These are phyloP conservation scores for Acleris sparsana DNA, from an alignment of 2,888 invertebrate genomes.

Conservation along the genomic window DNA sequence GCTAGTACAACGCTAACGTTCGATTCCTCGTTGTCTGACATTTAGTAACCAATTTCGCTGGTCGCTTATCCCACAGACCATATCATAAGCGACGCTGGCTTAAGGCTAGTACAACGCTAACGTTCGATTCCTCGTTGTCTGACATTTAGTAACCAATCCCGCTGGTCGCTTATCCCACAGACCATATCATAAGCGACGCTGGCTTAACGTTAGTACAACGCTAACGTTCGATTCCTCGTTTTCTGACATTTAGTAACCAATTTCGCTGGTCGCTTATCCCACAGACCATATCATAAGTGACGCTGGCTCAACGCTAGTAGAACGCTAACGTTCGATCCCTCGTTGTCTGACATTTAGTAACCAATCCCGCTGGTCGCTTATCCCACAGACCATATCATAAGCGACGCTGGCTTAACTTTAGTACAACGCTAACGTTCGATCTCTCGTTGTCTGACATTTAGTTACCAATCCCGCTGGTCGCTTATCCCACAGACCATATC, in stretches of 20 bases:
- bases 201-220: no score
- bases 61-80: constrained; percentile 3
- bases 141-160: background rate
- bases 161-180: constrained; percentile 1
- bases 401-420: background rate
- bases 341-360: no score
- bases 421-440: background rate
- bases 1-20: constrained; percentile 7
- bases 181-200: background rate
- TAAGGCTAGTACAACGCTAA: no score
- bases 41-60: background rate
- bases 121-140: constrained; percentile 26
- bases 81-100: background rate
- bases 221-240: constrained; percentile 21
- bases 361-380: constrained; percentile 10
- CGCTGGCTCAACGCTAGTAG: no score
- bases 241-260: background rate
- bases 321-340: constrained; percentile 19
- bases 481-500: background rate
- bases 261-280: background rate
- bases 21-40: no score
- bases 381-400: background rate
- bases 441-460: no score
- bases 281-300: background rate
- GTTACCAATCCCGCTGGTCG: constrained; percentile 9